Evolutionary conservation across 2,888 invertebrate species (phyloP).

Genomic region (Cyaniris semiargus): DNA sequence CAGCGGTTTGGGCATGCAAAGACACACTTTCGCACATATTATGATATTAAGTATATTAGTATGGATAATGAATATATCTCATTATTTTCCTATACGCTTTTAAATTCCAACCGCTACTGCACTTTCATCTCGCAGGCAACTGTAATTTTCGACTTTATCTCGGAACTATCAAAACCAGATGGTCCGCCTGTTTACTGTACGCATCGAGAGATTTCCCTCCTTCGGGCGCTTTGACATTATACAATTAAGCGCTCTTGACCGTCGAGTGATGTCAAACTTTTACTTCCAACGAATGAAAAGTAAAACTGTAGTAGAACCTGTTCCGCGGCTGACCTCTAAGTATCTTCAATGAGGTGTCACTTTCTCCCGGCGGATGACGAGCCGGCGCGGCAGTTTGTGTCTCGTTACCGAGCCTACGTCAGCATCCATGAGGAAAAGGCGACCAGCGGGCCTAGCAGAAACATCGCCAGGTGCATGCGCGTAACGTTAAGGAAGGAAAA

Average conservation of each 20-base stretch:
- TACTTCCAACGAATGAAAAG: slow-evolving; percentile 64
- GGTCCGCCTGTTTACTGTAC: background rate
- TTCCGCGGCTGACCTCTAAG: slow-evolving; percentile 64
- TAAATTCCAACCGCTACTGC: background rate
- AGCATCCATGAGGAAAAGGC: background rate
- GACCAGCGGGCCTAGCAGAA: too few species aligned
- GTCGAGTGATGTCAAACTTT: slow-evolving; percentile 51
- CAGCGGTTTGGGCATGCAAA: too few species aligned
- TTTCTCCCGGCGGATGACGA: slow-evolving; percentile 53
- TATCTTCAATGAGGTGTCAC: slow-evolving; percentile 58
- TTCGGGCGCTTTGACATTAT: background rate
- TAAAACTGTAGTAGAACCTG: slow-evolving; percentile 62
- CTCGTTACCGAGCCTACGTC: background rate
- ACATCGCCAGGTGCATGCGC: too few species aligned
- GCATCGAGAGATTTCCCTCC: background rate
- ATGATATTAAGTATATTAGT: too few species aligned
- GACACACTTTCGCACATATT: too few species aligned
- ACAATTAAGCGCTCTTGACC: slow-evolving; percentile 25
- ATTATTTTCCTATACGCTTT: background rate
- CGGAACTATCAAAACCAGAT: background rate
- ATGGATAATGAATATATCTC: background rate
- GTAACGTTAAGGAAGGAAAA: too few species aligned
- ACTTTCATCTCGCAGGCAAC: background rate
- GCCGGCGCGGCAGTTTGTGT: background rate
- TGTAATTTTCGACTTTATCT: background rate